Conservation (phyloP, 2,797 vertebrate species). For the Eidolon dupreanum region DNA sequence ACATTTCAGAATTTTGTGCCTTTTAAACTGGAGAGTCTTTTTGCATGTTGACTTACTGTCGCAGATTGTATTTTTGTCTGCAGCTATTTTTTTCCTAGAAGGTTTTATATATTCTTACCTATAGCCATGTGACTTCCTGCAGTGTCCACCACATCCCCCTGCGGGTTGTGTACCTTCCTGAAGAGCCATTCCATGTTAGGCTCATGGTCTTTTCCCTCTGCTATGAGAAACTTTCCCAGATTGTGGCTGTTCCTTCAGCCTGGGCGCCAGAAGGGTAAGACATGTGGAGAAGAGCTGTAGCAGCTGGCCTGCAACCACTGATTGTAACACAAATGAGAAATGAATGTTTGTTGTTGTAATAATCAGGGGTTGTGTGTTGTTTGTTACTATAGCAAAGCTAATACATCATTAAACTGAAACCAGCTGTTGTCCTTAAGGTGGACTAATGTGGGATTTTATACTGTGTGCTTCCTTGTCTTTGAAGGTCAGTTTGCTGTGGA, state of each 20-base stretch:
- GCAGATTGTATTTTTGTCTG: background rate
- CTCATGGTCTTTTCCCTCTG: background rate
- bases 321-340: background rate
- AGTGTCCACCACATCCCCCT: rapidly evolving
- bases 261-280: background rate
- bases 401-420: conserved; percentile 38
- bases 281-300: background rate
- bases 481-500: background rate
- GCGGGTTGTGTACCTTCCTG: background rate
- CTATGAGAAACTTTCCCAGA: background rate
- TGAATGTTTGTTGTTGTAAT: background rate
- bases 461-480: background rate
- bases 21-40: background rate
- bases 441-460: background rate
- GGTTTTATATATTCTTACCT: background rate
- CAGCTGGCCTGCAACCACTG: background rate
- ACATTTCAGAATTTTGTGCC: conserved; percentile 1
- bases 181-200: background rate
- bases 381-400: background rate
- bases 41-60: background rate
- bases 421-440: background rate
- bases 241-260: background rate
- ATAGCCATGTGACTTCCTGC: background rate
- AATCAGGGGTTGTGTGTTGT: background rate
- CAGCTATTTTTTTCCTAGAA: background rate